Base-by-base conservation (phyloP, 2,888 invertebrate species). In the Atethmia centrago region DNA sequence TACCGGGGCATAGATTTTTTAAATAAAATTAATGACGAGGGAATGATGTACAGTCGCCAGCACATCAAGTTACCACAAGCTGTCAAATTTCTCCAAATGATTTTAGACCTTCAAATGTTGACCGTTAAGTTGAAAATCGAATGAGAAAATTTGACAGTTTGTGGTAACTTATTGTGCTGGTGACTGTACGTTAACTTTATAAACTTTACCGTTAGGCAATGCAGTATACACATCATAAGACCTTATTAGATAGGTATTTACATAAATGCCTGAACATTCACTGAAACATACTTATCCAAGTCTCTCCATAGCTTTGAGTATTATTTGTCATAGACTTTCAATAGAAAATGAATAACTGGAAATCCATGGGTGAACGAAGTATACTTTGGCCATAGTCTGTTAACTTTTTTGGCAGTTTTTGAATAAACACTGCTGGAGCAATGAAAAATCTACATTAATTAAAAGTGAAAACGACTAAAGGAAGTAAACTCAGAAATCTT, bases 301-400 rank as follows among this genome's bases (percentile, higher is more conserved):
- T 70, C 12, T 42, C 45, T 74, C 72, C 25, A 79, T 19, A 62
- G 21, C 55, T 25, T 58, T 42, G 31, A 45, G 47, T 59, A 42
- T 36, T 62, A 28, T 62, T 74, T 58, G 62, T 80, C 61, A 65
- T 14, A 14, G 10, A 80, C 51, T 62, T 80, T 78, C 51, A 25
- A 45, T 16, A 76, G 56, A 58, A 76, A 81, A 67, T 2, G 47
- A 42, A 62, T 67, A 63, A 67, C 56, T 76, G 62, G 62, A 58
- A 56, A 67, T 31, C 36, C 56, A 7, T 25, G 10, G 49, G 64
- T 51, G n/a, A 80, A 78, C 58, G 51, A 66, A 47, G 73, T 16
- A 4, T 21, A 40, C 28, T n/a, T 36, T 61, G 21, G 16, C 9
- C 19, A 42, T 72, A 25, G 31, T 45, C 19, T 63, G 19, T 40